Percentiles rank a stretch among this genome's conserved stretches.
Conservation (phyloP, 2,113 vertebrate species). For the Amphilophus citrinellus region DNA sequence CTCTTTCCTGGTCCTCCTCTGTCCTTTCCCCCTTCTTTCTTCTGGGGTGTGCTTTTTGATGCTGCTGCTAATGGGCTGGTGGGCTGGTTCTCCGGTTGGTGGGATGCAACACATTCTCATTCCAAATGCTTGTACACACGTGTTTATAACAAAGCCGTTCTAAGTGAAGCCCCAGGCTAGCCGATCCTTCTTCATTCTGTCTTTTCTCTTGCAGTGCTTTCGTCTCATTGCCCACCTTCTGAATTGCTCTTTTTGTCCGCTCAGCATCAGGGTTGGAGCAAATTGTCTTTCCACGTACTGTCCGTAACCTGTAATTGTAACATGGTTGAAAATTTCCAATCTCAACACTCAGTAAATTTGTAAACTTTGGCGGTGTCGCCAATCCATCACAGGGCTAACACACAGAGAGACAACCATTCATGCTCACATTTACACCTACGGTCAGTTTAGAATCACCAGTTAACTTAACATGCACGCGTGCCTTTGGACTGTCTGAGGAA, state of each 20-base stretch:
- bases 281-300: rapidly evolving
- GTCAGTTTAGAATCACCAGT: no score
- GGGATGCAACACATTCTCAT: background rate
- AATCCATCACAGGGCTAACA: no score
- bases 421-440: no score
- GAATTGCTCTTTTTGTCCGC: conserved; percentile 36
- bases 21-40: background rate
- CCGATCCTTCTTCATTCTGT: background rate
- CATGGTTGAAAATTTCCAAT: no score
- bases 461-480: no score
- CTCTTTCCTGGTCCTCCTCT: no score
- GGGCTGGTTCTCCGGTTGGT: background rate
- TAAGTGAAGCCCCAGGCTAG: background rate
- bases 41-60: rapidly evolving
- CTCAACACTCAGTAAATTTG: no score
- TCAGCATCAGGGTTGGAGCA: conserved; percentile 49
- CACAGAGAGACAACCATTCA: no score
- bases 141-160: background rate
- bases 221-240: conserved; percentile 9
- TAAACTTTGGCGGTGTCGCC: no score
- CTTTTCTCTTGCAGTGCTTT: background rate
- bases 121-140: no score
- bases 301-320: conserved; percentile 65
- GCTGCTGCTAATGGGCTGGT: background rate
- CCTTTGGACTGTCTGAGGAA: no score